Conservation (phyloP, 2,797 vertebrate genomes). For the Adrianichthys oophorus region DNA sequence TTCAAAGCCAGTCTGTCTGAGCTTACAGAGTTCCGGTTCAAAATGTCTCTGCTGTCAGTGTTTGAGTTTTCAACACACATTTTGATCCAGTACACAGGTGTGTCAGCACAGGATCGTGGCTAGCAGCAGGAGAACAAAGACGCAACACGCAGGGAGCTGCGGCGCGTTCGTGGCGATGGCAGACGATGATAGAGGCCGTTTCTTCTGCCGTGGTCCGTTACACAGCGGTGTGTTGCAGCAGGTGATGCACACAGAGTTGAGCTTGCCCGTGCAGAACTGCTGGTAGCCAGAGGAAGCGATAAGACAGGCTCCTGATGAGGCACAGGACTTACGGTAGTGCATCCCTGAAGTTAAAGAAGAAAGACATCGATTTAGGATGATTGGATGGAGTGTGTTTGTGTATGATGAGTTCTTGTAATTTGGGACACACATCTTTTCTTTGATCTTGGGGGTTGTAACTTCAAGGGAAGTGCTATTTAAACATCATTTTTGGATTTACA, state of each 20-base stretch:
- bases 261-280: constrained; percentile 94
- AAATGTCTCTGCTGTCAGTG: not conserved
- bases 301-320: constrained; percentile 91
- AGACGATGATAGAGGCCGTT: constrained; percentile 61
- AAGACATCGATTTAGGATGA: constrained; percentile 24
- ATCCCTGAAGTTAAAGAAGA: constrained; percentile 77
- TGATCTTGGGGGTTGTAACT: constrained; percentile 19
- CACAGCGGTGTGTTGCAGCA: constrained; percentile 96
- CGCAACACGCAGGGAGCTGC: constrained; percentile 5
- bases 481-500: not conserved
- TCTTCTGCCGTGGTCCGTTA: constrained; percentile 82
- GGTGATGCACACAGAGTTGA: constrained; percentile 96
- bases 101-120: constrained; percentile 58
- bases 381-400: constrained; percentile 7
- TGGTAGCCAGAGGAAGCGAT: constrained; percentile 98
- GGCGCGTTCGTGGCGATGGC: constrained; percentile 2
- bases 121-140: constrained; percentile 28
- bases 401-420: constrained; percentile 9
- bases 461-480: constrained; percentile 17
- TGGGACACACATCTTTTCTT: constrained; percentile 23
- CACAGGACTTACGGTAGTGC: constrained; percentile 95
- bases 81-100: not conserved
- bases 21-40: constrained; percentile 11
- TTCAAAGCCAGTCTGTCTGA: constrained; percentile 3
- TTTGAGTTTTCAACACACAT: not conserved